phyloP scores from a whole-genome alignment of 2,888 invertebrate species.

The Xestia xanthographa region DNA sequence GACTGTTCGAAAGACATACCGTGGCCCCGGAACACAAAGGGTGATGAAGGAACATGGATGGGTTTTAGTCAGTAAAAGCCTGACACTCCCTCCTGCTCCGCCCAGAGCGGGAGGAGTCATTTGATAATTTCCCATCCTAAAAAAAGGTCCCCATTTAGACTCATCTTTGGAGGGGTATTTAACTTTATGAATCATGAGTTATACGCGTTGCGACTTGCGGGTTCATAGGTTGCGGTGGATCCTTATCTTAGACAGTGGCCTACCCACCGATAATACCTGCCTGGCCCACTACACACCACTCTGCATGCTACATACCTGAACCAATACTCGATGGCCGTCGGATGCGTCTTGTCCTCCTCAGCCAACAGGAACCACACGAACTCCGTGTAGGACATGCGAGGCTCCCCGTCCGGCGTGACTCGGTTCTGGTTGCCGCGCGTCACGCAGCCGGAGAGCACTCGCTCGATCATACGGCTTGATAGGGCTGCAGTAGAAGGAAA shows the following conservation, averaged over 20 bases:
- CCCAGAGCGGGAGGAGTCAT: no score
- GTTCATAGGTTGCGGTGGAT: neutral
- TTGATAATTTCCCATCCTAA: no score
- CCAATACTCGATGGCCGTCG: slow-evolving; percentile 98
- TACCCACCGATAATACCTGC: neutral
- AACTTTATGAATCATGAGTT: neutral
- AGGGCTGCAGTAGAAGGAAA: slow-evolving; percentile 93
- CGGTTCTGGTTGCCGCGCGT: slow-evolving; percentile 93
- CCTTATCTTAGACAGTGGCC: neutral
- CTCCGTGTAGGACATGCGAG: slow-evolving; percentile 99
- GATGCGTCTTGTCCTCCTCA: slow-evolving; percentile 99
- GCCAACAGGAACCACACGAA: slow-evolving; percentile 99
- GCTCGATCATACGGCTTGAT: slow-evolving; percentile 98
- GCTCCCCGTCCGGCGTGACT: slow-evolving; percentile 90
- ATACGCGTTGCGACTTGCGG: neutral
- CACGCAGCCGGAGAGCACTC: slow-evolving; percentile 99
- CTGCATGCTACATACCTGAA: slow-evolving; percentile 91
- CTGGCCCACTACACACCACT: neutral
- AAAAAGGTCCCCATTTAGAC: neutral
- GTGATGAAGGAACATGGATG: no score
- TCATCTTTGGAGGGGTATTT: no score
- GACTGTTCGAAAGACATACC: no score
- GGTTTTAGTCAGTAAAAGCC: no score
- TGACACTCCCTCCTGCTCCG: no score
- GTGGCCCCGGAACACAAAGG: no score